Conservation (phyloP, 2,113 vertebrate genomes). For the Geothlypis trichas region DNA sequence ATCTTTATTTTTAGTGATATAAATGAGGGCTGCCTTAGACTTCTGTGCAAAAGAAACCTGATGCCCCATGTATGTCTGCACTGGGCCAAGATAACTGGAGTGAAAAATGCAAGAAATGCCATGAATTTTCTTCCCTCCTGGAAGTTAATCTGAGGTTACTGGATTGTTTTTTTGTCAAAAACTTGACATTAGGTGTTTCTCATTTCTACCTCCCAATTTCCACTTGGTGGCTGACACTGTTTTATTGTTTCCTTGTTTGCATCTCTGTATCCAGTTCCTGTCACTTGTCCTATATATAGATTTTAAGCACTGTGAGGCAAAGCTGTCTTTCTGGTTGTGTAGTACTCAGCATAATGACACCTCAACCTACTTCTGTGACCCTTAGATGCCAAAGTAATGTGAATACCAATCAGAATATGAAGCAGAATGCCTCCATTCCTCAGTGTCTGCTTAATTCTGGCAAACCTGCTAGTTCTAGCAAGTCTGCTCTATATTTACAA, state of each 20-base stretch:
- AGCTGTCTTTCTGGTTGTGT: neutral
- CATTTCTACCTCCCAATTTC: neutral
- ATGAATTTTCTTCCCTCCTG: neutral
- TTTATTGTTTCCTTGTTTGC: neutral
- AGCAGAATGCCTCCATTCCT: neutral
- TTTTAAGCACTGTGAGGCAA: neutral
- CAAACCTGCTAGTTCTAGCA: neutral
- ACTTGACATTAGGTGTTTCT: neutral
- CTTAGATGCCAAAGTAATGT: neutral
- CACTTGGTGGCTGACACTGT: neutral
- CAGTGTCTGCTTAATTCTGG: neutral
- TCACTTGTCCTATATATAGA: neutral
- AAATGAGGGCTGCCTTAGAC: neutral
- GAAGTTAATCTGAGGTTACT: neutral
- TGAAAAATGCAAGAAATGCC: neutral
- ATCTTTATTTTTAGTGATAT: slow-evolving; percentile 10
- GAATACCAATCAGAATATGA: neutral
- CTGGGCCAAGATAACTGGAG: neutral
- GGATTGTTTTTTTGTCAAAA: neutral
- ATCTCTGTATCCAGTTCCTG: neutral
- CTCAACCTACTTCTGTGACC: neutral
- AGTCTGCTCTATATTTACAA: neutral
- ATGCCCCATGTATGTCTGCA: neutral
- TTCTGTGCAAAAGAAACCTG: neutral
- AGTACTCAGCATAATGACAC: neutral